Evolutionary conservation across 2,888 invertebrate species (phyloP), one percentile per base, ranked within the genome.

Genomic region (Agriopis marginaria): DNA sequence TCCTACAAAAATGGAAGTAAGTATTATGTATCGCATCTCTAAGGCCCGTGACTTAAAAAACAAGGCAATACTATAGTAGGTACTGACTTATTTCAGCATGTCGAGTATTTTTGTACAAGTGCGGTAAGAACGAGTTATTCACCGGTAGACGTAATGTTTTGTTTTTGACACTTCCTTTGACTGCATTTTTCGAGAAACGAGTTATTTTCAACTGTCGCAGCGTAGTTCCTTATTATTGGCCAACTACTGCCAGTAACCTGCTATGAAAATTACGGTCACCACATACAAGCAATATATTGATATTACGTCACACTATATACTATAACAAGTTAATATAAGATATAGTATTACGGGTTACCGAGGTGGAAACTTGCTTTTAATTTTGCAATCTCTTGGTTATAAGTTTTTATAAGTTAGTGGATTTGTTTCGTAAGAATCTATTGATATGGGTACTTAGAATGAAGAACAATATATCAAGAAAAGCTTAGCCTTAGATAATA

Each of bases 291-390:
- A n/a, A 50, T 53, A 62, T 51, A 65, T 50, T 42, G 32, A 50
- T 47, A 63, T 56, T 64, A 58, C 64, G 44, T 64, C 64, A 64
- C 40, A 44, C 39, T 14, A 3, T 32, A 32, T 32, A 32, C 10
- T 39, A 50, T 58, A 50, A 17, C 56, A 49, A 42, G 56, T n/a
- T 64, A 56, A 32, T 53, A 44, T 45, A 49, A 50, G 40, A 62
- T 42, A 44, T 62, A 62, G 17, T 50, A 14, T 56, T 66, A 60
- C 60, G 53, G 42, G 60, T 54, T 61, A 49, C n/a, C 12, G 45
- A 45, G 60, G 60, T 53, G 53, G 59, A 14, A 50, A 40, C 51
- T 59, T 45, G 59, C 45, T 61, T 54, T 66, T 60, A 60, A 66
- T 66, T 47, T 66, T 44, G 54, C 54, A 66, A 66, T 66, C 60